Evolutionary conservation across 2,888 invertebrate genomes (phyloP).

Genomic region (Eupithecia insigniata): DNA sequence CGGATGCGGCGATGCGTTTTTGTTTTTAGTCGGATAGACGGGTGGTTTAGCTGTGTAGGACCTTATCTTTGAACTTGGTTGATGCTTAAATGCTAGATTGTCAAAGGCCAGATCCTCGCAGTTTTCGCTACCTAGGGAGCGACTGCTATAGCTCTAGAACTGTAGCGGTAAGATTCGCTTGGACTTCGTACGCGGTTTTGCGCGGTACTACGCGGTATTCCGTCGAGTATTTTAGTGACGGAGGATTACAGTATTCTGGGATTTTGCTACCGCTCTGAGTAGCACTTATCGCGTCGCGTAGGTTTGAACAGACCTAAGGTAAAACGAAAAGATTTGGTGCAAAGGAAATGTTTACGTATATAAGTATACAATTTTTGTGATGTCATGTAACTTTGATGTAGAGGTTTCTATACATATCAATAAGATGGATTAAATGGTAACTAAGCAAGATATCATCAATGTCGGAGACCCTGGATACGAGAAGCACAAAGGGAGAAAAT

Average conservation of each 20-base stretch:
- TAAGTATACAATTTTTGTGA: no score
- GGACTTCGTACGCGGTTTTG: no score
- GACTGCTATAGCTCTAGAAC: no score
- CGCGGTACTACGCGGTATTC: no score
- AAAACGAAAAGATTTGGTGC: neutral
- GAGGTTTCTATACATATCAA: no score
- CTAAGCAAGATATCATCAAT: no score
- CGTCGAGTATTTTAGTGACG: no score
- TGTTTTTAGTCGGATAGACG: slow-evolving; percentile 57
- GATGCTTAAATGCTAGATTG: neutral
- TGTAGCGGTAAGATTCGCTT: no score
- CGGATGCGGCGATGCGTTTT: slow-evolving; percentile 71
- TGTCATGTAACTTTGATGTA: neutral
- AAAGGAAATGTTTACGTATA: neutral
- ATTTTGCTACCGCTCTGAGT: neutral
- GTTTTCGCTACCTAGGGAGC: neutral
- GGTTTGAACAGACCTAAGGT: no score
- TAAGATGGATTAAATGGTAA: neutral
- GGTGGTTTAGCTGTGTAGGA: slow-evolving; percentile 23
- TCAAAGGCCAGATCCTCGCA: neutral
- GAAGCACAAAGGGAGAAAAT: no score
- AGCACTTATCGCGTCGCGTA: no score
- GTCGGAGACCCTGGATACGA: no score
- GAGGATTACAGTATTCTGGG: neutral
- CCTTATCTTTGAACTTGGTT: slow-evolving; percentile 21